Base-by-base conservation (phyloP, 1,140 invertebrate species). In the Danaus melanippus region DNA sequence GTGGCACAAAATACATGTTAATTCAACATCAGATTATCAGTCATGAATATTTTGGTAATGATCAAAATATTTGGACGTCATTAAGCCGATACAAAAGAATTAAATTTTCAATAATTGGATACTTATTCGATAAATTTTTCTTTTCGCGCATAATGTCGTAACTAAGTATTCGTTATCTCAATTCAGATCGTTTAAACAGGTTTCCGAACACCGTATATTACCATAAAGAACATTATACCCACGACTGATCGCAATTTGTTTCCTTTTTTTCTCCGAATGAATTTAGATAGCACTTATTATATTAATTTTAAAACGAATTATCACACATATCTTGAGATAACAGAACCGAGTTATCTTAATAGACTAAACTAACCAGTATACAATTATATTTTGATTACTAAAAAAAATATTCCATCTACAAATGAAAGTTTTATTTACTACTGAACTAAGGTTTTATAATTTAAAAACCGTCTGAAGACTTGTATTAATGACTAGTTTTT, bases 181-280 rank as follows among this genome's bases (percentile, higher is more conserved):
- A 12, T 12, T 42, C n/a, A 41, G 12, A 51, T 51, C 55, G 51
- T 42, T 39, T 46, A 45, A 57, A 57, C 55, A 17, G 43, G 55
- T 57, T 57, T 57, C 41, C 42, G 55, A 57, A 57, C 42, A 52
- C 44, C 49, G 10, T 21, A 40, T 47, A 57, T 57, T 57, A 56
- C 43, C 42, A 51, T 52, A 57, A 46, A 50, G 50, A 57, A 47
- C 55, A 51, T 57, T 47, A 51, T 21, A 47, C 3, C 39, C 48
- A 42, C 21, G 49, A 12, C 15, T 44, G 32, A 56, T 45, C 21
- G 55, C 49, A 51, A 51, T 51, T 57, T 51, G 55, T 52, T 57
- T 51, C 42, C 21, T 32, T 32, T 46, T 52, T 50, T 51, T 51
- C 17, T 11, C 43, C 12, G 48, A 56, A 56, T 50, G 21, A 50